Evolutionary conservation across 2,113 vertebrate genomes (phyloP).

Genomic region (Eretmochelys imbricata): DNA sequence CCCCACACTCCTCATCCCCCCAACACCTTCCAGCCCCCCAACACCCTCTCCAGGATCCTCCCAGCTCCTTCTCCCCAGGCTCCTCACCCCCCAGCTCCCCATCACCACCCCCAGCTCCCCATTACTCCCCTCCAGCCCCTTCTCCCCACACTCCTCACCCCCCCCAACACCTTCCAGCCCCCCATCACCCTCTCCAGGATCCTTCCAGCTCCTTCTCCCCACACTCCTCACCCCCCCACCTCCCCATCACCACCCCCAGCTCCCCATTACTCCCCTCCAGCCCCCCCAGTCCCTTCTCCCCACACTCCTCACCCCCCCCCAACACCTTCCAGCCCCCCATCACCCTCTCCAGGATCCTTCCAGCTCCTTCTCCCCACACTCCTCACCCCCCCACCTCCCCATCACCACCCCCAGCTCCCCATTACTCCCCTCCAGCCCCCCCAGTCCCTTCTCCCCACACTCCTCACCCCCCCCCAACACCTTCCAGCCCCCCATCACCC

Average conservation of each 20-base stretch:
- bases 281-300: not conserved
- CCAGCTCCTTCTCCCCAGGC: not conserved
- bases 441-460: not conserved
- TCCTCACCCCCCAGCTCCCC: accelerated
- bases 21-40: accelerated
- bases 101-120: not conserved
- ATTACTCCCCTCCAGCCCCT: too few relatives aligned
- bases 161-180: too few relatives aligned
- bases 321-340: accelerated
- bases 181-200: too few relatives aligned
- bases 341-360: too few relatives aligned
- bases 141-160: too few relatives aligned
- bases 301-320: not conserved
- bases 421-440: too few relatives aligned
- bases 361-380: not conserved
- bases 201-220: not conserved
- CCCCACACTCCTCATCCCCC: too few relatives aligned
- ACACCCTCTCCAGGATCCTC: too few relatives aligned
- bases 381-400: accelerated
- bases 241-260: too few relatives aligned
- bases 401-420: too few relatives aligned
- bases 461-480: too few relatives aligned
- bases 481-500: too few relatives aligned
- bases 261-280: not conserved
- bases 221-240: accelerated